Percentiles rank a stretch among this genome's conserved stretches.
Evolutionary conservation across 2,797 vertebrate species (phyloP).

Genomic region (Botia kubotai): DNA sequence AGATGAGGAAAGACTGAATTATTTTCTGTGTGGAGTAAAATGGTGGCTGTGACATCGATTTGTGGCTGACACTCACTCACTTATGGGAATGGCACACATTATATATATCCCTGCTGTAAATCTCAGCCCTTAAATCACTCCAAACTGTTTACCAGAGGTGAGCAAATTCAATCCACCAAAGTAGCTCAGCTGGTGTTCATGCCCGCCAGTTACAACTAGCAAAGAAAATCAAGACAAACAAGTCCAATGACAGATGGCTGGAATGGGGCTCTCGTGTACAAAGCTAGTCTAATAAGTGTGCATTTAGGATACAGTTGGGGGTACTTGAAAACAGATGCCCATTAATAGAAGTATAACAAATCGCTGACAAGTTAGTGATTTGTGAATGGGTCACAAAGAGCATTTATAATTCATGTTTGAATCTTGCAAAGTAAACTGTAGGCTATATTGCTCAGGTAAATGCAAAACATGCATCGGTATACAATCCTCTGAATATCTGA

Average conservation of each 20-base stretch:
- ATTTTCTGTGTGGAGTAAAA: constrained; percentile 64
- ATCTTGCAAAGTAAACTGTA: constrained; percentile 9
- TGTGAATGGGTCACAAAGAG: constrained; percentile 64
- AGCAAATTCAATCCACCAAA: constrained; percentile 26
- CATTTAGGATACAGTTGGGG: constrained; percentile 31
- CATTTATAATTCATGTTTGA: constrained; percentile 21
- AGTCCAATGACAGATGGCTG: constrained; percentile 1
- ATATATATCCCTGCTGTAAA: constrained; percentile 71
- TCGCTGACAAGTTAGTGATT: constrained; percentile 71
- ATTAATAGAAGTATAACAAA: constrained; percentile 73
- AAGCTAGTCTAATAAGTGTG: constrained; percentile 11
- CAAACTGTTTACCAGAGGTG: constrained; percentile 41
- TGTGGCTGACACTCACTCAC: constrained; percentile 61
- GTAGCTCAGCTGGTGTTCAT: constrained; percentile 18
- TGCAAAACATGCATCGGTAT: not conserved
- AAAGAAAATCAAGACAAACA: constrained; percentile 25
- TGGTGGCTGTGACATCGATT: constrained; percentile 70
- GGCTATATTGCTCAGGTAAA: not conserved
- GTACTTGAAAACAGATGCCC: constrained; percentile 57
- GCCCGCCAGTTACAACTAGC: constrained; percentile 4
- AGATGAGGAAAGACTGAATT: constrained; percentile 11
- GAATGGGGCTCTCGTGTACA: not conserved
- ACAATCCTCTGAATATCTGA: not conserved
- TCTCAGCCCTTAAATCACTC: constrained; percentile 74
- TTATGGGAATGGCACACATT: constrained; percentile 61